Evolutionary conservation across 2,888 invertebrate genomes (phyloP).

Genomic region (Muscina levida): DNA sequence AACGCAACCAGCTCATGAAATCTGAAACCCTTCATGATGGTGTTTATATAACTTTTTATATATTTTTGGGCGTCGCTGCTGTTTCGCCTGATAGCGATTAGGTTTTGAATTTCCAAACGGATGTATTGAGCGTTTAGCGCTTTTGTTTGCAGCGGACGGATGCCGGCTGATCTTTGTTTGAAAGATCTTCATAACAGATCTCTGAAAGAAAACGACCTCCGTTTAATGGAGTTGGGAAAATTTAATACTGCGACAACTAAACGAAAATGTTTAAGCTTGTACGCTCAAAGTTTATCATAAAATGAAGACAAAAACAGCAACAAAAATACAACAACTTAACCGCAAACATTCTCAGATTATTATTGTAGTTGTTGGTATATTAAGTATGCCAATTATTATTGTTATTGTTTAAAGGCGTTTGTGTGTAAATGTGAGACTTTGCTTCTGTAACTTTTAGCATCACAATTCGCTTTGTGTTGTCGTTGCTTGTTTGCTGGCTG

Average conservation of each 20-base stretch:
- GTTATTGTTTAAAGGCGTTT: constrained; percentile 25
- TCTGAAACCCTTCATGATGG: constrained; percentile 22
- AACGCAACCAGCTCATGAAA: constrained; percentile 12
- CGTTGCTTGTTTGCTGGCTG: too few relatives aligned
- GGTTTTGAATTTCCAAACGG: constrained; percentile 7
- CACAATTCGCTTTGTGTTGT: not conserved
- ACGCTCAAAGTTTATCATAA: constrained; percentile 26
- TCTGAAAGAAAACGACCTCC: constrained; percentile 11
- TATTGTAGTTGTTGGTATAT: constrained; percentile 22
- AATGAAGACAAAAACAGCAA: not conserved
- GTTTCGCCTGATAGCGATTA: not conserved
- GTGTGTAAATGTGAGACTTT: constrained; percentile 33
- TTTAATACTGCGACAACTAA: not conserved
- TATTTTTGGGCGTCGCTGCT: constrained; percentile 5
- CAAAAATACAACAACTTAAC: constrained; percentile 32
- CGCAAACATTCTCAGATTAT: constrained; percentile 63
- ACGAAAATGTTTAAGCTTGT: too few relatives aligned
- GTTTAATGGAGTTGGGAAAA: constrained; percentile 7
- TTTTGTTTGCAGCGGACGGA: not conserved
- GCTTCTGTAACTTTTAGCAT: constrained; percentile 2
- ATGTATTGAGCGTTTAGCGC: constrained; percentile 10
- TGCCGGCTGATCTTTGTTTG: not conserved
- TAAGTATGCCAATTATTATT: constrained; percentile 27
- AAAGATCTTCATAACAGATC: constrained; percentile 19
- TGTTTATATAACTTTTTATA: constrained; percentile 13